phyloP scores from a whole-genome alignment of 2,113 vertebrate genomes.

The Dascyllus trimaculatus region DNA sequence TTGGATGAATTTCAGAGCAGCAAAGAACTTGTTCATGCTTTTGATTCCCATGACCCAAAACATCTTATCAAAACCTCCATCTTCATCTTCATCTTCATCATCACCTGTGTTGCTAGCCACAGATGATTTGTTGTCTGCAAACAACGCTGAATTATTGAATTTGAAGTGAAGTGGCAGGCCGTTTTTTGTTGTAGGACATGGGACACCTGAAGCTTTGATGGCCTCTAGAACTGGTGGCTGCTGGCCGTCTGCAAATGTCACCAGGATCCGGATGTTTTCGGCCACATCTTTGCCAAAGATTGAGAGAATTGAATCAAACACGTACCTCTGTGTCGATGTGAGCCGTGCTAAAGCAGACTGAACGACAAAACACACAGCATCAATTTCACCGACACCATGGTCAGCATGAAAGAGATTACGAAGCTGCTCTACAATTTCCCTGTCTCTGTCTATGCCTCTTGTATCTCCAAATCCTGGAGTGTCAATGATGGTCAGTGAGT shows the following conservation, averaged over 20 bases:
- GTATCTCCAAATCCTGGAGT: constrained; percentile 80
- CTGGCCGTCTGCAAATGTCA: constrained; percentile 5
- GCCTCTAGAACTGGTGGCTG: constrained; percentile 50
- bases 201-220: constrained; percentile 28
- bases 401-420: too few relatives aligned
- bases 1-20: neutral
- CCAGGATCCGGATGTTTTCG: neutral
- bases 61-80: constrained; percentile 36
- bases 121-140: constrained; percentile 19
- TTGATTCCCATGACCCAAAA: constrained; percentile 43
- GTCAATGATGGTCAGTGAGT: constrained; percentile 76
- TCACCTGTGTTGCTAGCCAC: too few relatives aligned
- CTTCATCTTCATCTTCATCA: too few relatives aligned
- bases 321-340: too few relatives aligned
- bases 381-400: too few relatives aligned
- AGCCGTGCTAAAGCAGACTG: too few relatives aligned
- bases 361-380: too few relatives aligned
- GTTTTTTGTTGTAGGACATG: constrained; percentile 34
- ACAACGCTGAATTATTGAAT: too few relatives aligned
- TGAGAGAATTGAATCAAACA: too few relatives aligned
- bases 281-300: too few relatives aligned
- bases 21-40: constrained; percentile 46
- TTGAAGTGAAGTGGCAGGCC: too few relatives aligned
- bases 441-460: constrained; percentile 57
- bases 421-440: constrained; percentile 50